These are phyloP conservation scores for Sceloporus undulatus DNA, from an alignment of 2,113 vertebrate species.

Conservation along the genomic window DNA sequence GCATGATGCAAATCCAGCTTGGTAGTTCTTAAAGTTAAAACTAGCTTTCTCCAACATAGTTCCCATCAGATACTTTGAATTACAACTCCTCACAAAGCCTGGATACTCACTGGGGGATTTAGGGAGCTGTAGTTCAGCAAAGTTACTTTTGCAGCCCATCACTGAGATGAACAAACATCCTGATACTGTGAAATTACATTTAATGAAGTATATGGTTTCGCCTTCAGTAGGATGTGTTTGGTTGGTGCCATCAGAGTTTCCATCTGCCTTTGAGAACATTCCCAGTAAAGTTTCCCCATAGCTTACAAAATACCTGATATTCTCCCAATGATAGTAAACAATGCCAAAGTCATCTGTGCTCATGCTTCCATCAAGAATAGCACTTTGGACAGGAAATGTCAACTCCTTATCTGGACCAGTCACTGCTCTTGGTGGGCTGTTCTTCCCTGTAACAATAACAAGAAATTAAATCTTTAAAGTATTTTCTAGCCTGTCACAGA, in stretches of 20 bases:
- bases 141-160: too few relatives aligned
- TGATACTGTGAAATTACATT: too few relatives aligned
- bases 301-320: constrained; percentile 77
- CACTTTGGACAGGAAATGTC: constrained; percentile 80
- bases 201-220: neutral
- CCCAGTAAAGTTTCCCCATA: neutral
- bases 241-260: fast-evolving
- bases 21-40: too few relatives aligned
- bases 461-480: neutral
- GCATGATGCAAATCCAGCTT: neutral
- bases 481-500: constrained; percentile 13
- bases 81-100: too few relatives aligned
- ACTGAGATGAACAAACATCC: too few relatives aligned
- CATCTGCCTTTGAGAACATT: neutral
- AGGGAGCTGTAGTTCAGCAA: too few relatives aligned
- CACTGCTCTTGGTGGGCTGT: constrained; percentile 83
- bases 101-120: too few relatives aligned
- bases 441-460: constrained; percentile 70
- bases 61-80: too few relatives aligned
- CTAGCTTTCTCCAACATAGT: too few relatives aligned
- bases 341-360: constrained; percentile 86
- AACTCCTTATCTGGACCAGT: constrained; percentile 86
- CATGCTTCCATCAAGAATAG: constrained; percentile 82
- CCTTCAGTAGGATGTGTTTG: neutral
- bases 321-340: constrained; percentile 83